phyloP scores from a whole-genome alignment of 1,140 invertebrate genomes.

The Calliopsis andreniformis region DNA sequence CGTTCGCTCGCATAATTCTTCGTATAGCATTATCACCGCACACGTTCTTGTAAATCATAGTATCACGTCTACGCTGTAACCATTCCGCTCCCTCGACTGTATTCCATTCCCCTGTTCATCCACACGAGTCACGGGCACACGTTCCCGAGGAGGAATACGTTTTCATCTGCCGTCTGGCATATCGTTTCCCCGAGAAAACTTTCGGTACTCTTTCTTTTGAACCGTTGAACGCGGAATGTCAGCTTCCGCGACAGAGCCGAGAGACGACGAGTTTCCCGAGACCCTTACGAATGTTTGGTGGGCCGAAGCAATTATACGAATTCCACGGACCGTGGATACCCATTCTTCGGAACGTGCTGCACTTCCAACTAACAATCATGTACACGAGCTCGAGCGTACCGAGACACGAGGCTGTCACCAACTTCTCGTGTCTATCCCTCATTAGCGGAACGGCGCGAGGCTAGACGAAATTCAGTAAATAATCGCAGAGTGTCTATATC shows the following conservation, averaged over 20 bases:
- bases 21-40: background rate
- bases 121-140: background rate
- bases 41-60: slow-evolving; percentile 14
- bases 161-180: background rate
- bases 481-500: background rate
- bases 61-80: slow-evolving; percentile 7
- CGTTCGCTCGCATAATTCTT: background rate
- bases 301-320: slow-evolving; percentile 56
- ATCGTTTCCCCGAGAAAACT: slow-evolving; percentile 9
- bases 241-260: background rate
- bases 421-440: slow-evolving; percentile 25
- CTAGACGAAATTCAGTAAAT: slow-evolving; percentile 34
- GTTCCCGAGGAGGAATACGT: background rate
- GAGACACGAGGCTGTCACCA: slow-evolving; percentile 3
- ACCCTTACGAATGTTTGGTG: slow-evolving; percentile 20
- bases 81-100: background rate
- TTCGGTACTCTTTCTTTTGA: background rate
- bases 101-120: slow-evolving; percentile 19
- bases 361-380: slow-evolving; percentile 9
- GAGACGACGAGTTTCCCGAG: background rate
- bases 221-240: background rate
- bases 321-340: slow-evolving; percentile 55
- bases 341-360: slow-evolving; percentile 35
- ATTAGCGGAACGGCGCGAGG: slow-evolving; percentile 14
- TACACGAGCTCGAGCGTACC: slow-evolving; percentile 29